Percentiles rank a stretch among this genome's conserved stretches.
Evolutionary conservation across 2,113 vertebrate species (phyloP).

Genomic region (Steatornis caripensis): DNA sequence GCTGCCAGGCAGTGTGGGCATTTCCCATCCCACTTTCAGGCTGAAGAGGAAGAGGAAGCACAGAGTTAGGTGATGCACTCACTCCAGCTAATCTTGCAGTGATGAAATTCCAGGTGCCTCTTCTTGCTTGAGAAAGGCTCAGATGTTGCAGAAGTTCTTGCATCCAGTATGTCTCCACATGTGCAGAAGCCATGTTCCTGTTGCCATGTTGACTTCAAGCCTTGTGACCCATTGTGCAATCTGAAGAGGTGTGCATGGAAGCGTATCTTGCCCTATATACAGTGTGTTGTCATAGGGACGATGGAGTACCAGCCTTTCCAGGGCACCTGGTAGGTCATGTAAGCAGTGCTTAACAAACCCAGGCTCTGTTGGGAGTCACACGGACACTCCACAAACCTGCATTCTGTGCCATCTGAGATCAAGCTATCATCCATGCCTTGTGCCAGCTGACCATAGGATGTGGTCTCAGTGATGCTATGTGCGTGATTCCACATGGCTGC

Average conservation of each 20-base stretch:
- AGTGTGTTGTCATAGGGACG: not conserved
- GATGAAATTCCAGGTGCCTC: not conserved
- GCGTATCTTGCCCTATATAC: not conserved
- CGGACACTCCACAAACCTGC: not conserved
- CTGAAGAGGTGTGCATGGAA: not conserved
- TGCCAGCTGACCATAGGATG: not conserved
- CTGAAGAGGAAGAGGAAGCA: not conserved
- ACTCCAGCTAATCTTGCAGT: not conserved
- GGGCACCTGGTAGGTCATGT: not conserved
- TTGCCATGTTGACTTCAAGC: not conserved
- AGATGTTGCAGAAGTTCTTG: not conserved
- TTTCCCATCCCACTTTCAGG: not conserved
- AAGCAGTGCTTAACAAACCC: not conserved
- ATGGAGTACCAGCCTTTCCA: not conserved
- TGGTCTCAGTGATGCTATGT: not conserved
- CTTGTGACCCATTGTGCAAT: not conserved
- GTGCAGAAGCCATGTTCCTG: not conserved
- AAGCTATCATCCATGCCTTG: rapidly evolving
- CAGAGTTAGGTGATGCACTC: not conserved
- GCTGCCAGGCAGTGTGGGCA: not conserved
- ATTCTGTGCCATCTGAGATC: not conserved
- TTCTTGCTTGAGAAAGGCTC: not conserved
- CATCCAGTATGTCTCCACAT: not conserved
- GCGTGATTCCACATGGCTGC: rapidly evolving
- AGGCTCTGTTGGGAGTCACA: not conserved